Evolutionary conservation across 2,888 invertebrate genomes (phyloP).

Genomic region (Tryphoninae sp.): DNA sequence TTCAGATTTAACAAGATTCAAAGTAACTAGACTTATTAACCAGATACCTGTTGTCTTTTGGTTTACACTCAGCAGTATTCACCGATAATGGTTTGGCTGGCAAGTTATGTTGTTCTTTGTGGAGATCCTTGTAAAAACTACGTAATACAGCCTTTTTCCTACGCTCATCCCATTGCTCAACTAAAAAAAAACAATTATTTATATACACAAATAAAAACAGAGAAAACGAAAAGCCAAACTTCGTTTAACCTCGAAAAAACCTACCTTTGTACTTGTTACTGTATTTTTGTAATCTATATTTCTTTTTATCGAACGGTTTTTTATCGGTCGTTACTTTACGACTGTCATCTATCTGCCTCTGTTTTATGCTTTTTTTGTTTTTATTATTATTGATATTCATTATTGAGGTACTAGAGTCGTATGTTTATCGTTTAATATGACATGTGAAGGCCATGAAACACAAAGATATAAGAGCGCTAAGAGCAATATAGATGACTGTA

Average conservation of each 20-base stretch:
- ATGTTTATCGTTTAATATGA: too few relatives aligned
- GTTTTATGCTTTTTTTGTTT: conserved; percentile 11
- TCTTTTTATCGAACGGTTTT: conserved; percentile 87
- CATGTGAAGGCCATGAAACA: too few relatives aligned
- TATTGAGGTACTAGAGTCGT: conserved; percentile 14
- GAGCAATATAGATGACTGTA: too few relatives aligned
- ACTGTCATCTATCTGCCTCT: conserved; percentile 18
- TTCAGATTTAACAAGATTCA: not conserved
- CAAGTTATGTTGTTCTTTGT: conserved; percentile 81
- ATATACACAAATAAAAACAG: conserved; percentile 31
- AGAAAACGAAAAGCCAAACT: conserved; percentile 24
- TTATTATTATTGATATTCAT: conserved; percentile 47
- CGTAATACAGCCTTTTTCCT: conserved; percentile 84
- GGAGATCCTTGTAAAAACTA: conserved; percentile 84
- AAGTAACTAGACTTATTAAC: not conserved
- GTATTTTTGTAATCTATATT: conserved; percentile 86
- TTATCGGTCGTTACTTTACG: conserved; percentile 76
- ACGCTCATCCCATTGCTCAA: conserved; percentile 87
- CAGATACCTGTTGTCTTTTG: conserved; percentile 43
- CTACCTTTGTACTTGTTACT: conserved; percentile 86
- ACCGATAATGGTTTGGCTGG: conserved; percentile 7
- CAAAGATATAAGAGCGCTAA: too few relatives aligned
- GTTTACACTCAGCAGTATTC: conserved; percentile 19
- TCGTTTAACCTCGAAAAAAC: conserved; percentile 67
- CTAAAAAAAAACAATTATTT: conserved; percentile 67